A percentile compares a stretch with the other conserved stretches of the same genome.
These are phyloP conservation scores for Morus bassanus DNA, from an alignment of 2,797 vertebrate genomes.

Conservation along the genomic window DNA sequence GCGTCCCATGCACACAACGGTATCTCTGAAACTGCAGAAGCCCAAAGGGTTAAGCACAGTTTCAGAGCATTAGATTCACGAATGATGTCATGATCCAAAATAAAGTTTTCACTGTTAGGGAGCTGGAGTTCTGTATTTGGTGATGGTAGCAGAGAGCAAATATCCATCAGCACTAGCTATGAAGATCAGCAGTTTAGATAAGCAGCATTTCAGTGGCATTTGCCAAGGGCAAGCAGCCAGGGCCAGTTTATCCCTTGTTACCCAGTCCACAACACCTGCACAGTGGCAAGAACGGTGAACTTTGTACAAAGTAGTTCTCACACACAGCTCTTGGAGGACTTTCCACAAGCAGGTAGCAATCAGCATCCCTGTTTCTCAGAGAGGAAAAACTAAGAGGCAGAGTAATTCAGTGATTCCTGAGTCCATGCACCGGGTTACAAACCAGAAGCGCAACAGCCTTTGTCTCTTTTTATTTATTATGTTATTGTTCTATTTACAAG, in stretches of 20 bases:
- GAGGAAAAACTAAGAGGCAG: neutral
- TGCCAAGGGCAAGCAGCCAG: neutral
- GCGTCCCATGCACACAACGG: accelerated
- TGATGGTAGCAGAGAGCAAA: neutral
- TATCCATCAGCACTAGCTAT: neutral
- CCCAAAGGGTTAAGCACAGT: neutral
- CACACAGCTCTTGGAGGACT: accelerated
- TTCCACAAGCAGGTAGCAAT: neutral
- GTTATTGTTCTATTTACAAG: accelerated
- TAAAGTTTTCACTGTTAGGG: neutral
- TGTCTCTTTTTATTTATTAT: accelerated
- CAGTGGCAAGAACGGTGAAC: accelerated
- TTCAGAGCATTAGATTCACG: neutral
- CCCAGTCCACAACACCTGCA: accelerated
- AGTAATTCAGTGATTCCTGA: neutral
- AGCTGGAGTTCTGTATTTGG: neutral
- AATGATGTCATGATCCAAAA: neutral
- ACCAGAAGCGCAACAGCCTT: accelerated
- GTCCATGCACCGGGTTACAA: accelerated
- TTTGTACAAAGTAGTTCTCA: neutral
- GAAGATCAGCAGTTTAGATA: neutral
- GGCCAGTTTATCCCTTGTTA: neutral
- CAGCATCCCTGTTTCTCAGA: neutral
- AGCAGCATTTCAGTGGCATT: neutral
- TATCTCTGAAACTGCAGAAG: neutral